A percentile compares a stretch with the other conserved stretches of the same genome.
phyloP scores from a whole-genome alignment of 2,797 vertebrate genomes.

The Streptopelia turtur region DNA sequence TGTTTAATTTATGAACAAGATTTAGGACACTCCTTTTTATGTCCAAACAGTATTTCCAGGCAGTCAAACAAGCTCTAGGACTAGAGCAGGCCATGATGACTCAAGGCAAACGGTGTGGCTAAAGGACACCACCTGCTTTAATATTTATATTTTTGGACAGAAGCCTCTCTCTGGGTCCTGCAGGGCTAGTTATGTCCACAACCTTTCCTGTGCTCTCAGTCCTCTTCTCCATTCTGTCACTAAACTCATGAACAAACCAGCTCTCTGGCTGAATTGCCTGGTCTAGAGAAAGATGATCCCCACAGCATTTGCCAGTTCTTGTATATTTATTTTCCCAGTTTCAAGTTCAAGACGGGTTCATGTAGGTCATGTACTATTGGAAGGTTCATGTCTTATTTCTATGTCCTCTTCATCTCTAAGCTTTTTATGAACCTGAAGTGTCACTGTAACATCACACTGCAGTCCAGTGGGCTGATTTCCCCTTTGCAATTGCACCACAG shows the following conservation, averaged over 20 bases:
- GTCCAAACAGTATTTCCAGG: slow-evolving; percentile 31
- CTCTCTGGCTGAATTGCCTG: neutral
- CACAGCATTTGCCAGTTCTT: neutral
- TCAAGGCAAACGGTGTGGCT: neutral
- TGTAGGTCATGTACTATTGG: neutral
- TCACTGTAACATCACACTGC: neutral
- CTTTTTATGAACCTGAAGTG: neutral
- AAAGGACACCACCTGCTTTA: neutral
- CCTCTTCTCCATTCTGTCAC: neutral
- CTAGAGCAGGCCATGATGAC: neutral
- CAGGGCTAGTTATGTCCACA: neutral
- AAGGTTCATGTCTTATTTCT: neutral
- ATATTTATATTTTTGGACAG: neutral
- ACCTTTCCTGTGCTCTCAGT: neutral
- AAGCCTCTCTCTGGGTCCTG: neutral
- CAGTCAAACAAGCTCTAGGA: slow-evolving; percentile 42
- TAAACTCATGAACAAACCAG: neutral
- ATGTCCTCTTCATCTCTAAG: neutral
- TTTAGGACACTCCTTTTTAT: slow-evolving; percentile 44
- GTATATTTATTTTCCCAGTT: neutral
- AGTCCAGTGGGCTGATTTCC: neutral
- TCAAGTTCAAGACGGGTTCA: neutral
- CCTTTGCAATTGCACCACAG: neutral
- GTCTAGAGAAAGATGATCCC: neutral
- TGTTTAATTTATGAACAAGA: slow-evolving; percentile 77